These are phyloP conservation scores for Eleutherodactylus coqui DNA, from an alignment of 2,797 vertebrate species.

Conservation along the genomic window DNA sequence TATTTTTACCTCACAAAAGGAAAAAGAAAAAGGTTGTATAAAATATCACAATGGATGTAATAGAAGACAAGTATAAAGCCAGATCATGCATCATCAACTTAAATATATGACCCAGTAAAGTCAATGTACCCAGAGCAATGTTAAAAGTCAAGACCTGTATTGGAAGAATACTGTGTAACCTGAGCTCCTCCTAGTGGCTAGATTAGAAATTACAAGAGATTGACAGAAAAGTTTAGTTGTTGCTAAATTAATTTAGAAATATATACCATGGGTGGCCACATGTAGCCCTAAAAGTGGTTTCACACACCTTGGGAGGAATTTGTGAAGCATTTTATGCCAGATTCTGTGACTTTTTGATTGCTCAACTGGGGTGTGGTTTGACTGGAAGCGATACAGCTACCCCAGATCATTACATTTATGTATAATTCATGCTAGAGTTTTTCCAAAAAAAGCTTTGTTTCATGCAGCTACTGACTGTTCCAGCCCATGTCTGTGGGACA, in stretches of 20 bases:
- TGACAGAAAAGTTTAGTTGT: background rate
- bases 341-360: no score
- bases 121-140: conserved; percentile 30
- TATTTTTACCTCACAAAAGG: background rate
- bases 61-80: background rate
- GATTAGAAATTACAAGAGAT: background rate
- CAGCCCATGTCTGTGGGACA: no score
- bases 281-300: background rate
- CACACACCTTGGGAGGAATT: no score
- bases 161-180: background rate
- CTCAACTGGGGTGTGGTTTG: no score
- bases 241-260: background rate
- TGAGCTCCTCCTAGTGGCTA: conserved; percentile 47
- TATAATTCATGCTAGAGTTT: no score
- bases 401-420: no score
- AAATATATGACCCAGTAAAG: conserved; percentile 40
- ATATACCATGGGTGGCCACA: background rate
- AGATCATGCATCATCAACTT: background rate
- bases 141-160: conserved; percentile 6
- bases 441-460: no score
- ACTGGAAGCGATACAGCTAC: no score
- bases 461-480: background rate
- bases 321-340: no score
- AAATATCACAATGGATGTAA: background rate
- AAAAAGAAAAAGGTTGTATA: background rate